Evolutionary conservation across 2,888 invertebrate species (phyloP).

Genomic region (Andricus curvator): DNA sequence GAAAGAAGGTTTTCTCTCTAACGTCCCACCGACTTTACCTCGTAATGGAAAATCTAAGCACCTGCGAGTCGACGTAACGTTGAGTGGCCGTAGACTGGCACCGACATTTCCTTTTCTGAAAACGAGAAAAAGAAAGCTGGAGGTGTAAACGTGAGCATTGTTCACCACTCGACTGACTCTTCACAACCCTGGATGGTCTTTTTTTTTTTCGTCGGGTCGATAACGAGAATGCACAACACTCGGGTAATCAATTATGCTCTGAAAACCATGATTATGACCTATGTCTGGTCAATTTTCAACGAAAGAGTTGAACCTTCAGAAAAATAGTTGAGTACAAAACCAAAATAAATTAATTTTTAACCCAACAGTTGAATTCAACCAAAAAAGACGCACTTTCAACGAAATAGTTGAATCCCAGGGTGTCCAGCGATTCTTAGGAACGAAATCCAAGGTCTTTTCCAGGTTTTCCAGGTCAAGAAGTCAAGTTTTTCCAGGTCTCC

Average conservation of each 20-base stretch:
- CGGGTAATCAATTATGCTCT: background rate
- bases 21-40: slow-evolving; percentile 51
- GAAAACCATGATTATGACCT: background rate
- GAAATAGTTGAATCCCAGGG: no score
- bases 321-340: no score
- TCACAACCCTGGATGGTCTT: background rate
- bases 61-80: slow-evolving; percentile 44
- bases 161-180: slow-evolving; percentile 33
- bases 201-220: background rate
- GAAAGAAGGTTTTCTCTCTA: slow-evolving; percentile 42
- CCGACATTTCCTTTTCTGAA: slow-evolving; percentile 26
- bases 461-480: no score
- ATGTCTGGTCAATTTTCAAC: no score
- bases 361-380: no score
- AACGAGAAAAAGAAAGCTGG: slow-evolving; percentile 11
- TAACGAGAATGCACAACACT: background rate
- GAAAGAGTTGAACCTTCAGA: no score
- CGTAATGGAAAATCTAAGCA: slow-evolving; percentile 60
- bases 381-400: no score
- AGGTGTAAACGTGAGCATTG: slow-evolving; percentile 32
- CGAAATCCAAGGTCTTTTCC: no score
- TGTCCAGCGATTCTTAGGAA: no score
- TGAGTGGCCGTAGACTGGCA: slow-evolving; percentile 26
- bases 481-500: no score
- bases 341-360: no score